Conservation (phyloP, 1,140 invertebrate species). For the Brachionus calyciflorus region DNA sequence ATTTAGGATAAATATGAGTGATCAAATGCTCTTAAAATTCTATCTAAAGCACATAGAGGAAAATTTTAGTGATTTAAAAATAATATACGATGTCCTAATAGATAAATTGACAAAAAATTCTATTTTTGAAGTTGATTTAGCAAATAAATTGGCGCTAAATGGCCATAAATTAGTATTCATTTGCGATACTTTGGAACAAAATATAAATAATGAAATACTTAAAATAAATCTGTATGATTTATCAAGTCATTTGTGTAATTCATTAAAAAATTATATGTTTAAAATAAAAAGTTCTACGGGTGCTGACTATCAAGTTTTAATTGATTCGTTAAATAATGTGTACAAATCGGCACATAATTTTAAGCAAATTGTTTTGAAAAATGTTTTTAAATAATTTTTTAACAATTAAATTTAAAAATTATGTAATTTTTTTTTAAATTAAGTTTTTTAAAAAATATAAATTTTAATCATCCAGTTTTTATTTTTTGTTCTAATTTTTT, state of each 20-base stretch:
- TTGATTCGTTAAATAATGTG: slow-evolving; percentile 22
- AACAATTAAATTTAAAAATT: too few species aligned
- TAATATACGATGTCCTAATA: not conserved
- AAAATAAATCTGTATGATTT: slow-evolving; percentile 34
- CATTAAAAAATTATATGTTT: slow-evolving; percentile 39
- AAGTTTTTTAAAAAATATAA: too few species aligned
- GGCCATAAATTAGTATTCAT: slow-evolving; percentile 42
- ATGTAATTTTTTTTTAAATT: not conserved
- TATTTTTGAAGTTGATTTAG: not conserved
- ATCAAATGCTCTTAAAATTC: slow-evolving; percentile 40
- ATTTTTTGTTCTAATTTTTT: too few species aligned
- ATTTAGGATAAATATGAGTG: not conserved
- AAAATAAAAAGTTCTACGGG: not conserved
- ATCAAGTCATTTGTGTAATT: slow-evolving; percentile 13
- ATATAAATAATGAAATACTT: slow-evolving; percentile 21
- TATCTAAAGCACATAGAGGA: slow-evolving; percentile 40
- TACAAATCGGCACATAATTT: slow-evolving; percentile 17
- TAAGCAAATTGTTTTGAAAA: slow-evolving; percentile 33
- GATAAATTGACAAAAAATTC: not conserved
- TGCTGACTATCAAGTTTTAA: not conserved
- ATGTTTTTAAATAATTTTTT: slow-evolving; percentile 18
- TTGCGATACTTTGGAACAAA: slow-evolving; percentile 37
- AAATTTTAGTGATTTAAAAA: slow-evolving; percentile 29
- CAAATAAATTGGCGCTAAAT: slow-evolving; percentile 40
- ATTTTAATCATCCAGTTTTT: too few species aligned